These are phyloP conservation scores for Champsocephalus gunnari DNA, from an alignment of 2,797 vertebrate species.

Conservation along the genomic window DNA sequence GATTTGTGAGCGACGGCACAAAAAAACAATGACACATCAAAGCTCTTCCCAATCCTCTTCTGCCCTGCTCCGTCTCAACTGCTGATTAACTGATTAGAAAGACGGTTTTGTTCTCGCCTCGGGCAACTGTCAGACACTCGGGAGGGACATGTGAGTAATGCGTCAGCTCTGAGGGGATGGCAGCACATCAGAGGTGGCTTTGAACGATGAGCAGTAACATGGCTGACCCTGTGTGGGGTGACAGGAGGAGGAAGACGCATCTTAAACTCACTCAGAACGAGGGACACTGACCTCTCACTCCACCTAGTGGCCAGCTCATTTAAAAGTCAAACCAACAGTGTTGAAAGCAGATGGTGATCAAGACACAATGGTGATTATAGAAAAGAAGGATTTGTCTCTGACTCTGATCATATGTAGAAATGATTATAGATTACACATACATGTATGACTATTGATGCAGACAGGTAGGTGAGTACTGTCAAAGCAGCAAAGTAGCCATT, in stretches of 20 bases:
- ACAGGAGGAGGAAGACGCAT: constrained; percentile 6
- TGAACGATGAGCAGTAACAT: not conserved
- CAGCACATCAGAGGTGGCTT: constrained; percentile 5
- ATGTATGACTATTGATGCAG: not conserved
- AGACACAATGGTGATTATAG: not conserved
- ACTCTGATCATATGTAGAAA: constrained; percentile 5
- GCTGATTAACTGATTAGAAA: constrained; percentile 44
- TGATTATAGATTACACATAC: not conserved
- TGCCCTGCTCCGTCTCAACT: constrained; percentile 24
- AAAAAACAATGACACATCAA: constrained; percentile 54
- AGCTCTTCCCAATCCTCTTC: constrained; percentile 34
- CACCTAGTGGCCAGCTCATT: constrained; percentile 80
- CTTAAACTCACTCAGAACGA: constrained; percentile 28
- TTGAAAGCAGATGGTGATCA: constrained; percentile 14
- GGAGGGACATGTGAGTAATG: constrained; percentile 13
- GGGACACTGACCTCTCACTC: constrained; percentile 76
- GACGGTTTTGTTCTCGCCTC: constrained; percentile 44
- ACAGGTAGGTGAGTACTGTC: not conserved
- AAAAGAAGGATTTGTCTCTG: constrained; percentile 1
- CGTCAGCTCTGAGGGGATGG: constrained; percentile 4
- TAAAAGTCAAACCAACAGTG: constrained; percentile 21
- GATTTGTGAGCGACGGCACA: constrained; percentile 4
- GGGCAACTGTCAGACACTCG: constrained; percentile 33
- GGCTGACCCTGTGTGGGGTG: constrained; percentile 6
- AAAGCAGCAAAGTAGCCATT: constrained; percentile 13